These are phyloP conservation scores for Idaea biselata DNA, from an alignment of 2,888 invertebrate species.

Conservation along the genomic window DNA sequence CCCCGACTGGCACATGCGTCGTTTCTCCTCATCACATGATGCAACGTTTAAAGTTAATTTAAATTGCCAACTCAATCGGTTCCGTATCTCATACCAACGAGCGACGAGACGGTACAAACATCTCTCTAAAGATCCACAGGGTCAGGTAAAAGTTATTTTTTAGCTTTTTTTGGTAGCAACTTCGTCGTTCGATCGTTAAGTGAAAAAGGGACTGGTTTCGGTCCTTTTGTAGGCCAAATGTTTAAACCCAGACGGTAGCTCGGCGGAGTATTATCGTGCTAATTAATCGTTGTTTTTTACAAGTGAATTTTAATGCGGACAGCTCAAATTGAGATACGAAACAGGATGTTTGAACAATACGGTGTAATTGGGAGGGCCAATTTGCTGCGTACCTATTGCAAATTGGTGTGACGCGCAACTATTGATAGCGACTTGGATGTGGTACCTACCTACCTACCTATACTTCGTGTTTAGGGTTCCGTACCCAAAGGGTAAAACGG, in stretches of 20 bases:
- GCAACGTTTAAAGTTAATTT: no score
- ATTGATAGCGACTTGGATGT: background rate
- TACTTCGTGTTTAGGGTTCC: no score
- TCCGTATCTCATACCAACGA: background rate
- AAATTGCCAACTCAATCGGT: no score
- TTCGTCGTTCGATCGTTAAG: slow-evolving; percentile 64
- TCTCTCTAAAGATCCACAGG: slow-evolving; percentile 42
- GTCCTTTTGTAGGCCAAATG: slow-evolving; percentile 60
- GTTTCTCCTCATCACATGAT: no score
- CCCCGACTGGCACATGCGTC: no score
- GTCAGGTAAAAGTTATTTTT: slow-evolving; percentile 68
- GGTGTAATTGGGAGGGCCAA: slow-evolving; percentile 20
- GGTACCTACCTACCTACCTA: no score
- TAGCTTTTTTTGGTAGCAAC: slow-evolving; percentile 66
- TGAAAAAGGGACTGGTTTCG: slow-evolving; percentile 69
- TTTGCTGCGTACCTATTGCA: slow-evolving; percentile 28
- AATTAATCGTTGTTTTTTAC: slow-evolving; percentile 62
- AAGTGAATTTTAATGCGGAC: slow-evolving; percentile 30
- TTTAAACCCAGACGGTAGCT: slow-evolving; percentile 61
- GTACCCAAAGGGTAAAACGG: no score
- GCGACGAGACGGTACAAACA: slow-evolving; percentile 29
- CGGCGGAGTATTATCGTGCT: slow-evolving; percentile 58
- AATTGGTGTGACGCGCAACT: slow-evolving; percentile 25
- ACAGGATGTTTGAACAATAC: slow-evolving; percentile 10
- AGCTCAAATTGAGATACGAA: slow-evolving; percentile 29